A percentile compares a stretch with the other conserved stretches of the same genome.
phyloP scores from a whole-genome alignment of 2,113 vertebrate species.

The Argyrosomus japonicus region DNA sequence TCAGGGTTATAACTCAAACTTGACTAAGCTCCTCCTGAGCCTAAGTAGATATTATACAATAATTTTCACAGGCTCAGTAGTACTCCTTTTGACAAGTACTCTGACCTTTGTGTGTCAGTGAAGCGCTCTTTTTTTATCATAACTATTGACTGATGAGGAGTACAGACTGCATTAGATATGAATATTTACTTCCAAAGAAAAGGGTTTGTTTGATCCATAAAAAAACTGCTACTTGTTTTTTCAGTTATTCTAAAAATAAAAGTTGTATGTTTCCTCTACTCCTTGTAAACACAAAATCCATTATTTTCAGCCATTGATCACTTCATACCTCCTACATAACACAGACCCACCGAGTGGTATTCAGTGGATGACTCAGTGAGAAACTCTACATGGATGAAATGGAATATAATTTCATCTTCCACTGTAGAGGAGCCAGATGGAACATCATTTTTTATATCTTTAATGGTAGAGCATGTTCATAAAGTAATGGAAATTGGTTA shows the following conservation, averaged over 20 bases:
- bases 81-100: neutral
- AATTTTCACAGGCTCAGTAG: neutral
- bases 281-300: conserved; percentile 22
- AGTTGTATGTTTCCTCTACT: conserved; percentile 29
- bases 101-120: neutral
- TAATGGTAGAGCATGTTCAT: conserved; percentile 10
- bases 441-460: conserved; percentile 40
- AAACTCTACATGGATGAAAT: conserved; percentile 53
- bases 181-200: neutral
- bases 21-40: neutral
- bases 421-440: conserved; percentile 60
- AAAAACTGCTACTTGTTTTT: neutral
- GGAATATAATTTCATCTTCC: conserved; percentile 46
- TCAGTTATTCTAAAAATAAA: neutral
- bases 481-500: conserved; percentile 33
- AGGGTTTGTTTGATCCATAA: neutral
- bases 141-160: neutral
- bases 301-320: conserved; percentile 63
- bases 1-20: neutral
- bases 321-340: conserved; percentile 65
- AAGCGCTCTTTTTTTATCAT: too few relatives aligned
- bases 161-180: neutral
- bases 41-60: neutral
- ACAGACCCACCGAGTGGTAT: conserved; percentile 48
- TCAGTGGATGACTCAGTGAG: conserved; percentile 62